These are phyloP conservation scores for Sisyra terminalis DNA, from an alignment of 2,888 invertebrate species.

Conservation along the genomic window DNA sequence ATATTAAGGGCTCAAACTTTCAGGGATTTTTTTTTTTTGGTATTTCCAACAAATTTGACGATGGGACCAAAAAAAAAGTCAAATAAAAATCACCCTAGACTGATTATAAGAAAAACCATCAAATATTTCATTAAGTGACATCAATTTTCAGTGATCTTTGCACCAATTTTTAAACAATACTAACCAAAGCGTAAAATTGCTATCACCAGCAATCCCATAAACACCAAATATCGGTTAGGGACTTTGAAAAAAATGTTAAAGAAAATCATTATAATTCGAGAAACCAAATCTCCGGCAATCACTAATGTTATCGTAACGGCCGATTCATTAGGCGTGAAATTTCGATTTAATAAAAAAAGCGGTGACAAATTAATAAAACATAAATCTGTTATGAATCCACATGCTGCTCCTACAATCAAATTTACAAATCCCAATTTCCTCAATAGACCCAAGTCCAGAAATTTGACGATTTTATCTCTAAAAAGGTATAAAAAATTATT, in stretches of 20 bases:
- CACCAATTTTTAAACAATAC: no score
- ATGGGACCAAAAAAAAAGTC: no score
- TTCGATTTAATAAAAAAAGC: constrained; percentile 37
- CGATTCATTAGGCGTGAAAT: constrained; percentile 38
- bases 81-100: no score
- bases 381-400: constrained; percentile 50
- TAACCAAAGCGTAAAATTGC: no score
- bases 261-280: constrained; percentile 44
- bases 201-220: constrained; percentile 31
- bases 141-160: no score
- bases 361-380: constrained; percentile 56
- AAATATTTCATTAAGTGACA: no score
- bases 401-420: constrained; percentile 49
- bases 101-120: no score
- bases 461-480: constrained; percentile 29
- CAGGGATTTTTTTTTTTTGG: no score
- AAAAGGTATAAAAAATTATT: neutral
- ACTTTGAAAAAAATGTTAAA: constrained; percentile 42
- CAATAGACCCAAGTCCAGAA: constrained; percentile 41
- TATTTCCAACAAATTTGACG: no score
- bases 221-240: constrained; percentile 46
- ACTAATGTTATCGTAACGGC: constrained; percentile 52
- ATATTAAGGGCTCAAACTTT: no score
- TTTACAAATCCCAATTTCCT: constrained; percentile 50
- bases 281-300: constrained; percentile 48